Evolutionary conservation across 2,113 vertebrate species (phyloP), one percentile per base, ranked within the genome.

Genomic region (Catharus bicknelli): DNA sequence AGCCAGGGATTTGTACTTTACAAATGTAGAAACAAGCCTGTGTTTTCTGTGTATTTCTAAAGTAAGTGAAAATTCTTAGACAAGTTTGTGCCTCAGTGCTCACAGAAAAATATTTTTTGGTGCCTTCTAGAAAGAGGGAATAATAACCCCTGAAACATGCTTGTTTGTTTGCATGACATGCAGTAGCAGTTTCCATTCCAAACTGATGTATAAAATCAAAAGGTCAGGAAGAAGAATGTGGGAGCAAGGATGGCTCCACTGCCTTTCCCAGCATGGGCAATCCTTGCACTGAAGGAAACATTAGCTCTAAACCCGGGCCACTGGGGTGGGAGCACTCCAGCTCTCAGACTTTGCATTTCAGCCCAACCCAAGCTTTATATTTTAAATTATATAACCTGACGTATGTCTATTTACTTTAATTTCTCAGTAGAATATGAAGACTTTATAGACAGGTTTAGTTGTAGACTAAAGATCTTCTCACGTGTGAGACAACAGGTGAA

Each of bases 161-260:
- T 23, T 51, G n/a, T 82, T 86, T 66, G 17, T 47, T 82, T 88
- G 57, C 14, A 51, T 32, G 6, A 57, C 34, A 43, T 3, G 9
- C 26, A 77, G 43, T 30, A 64, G 7, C 8, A 40, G 21, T 61
- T 78, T 11, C 16, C 16, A 22, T 82, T 82, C 61, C 26, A 68
- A 47, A 54, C 12, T 73, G 14, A 16, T n/a, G 32, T 30, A 23
- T 36, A 45, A 43, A 88, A 55, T 25, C 15, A 34, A 61, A 88
- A 57, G 15, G 4, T 20, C 16, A 42, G 23, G 63, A 72, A 67
- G 34, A 8, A 54, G 30, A 19, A 36, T 29, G 14, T 67, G 38
- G 26, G 18, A 77, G 11, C 14, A 10, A 4, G 55, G 51, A 43
- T 0, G 0, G 16, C 43, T 81, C 43, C 50, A 26, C 13, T 68